A percentile compares a stretch with the other conserved stretches of the same genome.
Conservation (phyloP, 2,797 vertebrate genomes). For the Hirundo rustica region DNA sequence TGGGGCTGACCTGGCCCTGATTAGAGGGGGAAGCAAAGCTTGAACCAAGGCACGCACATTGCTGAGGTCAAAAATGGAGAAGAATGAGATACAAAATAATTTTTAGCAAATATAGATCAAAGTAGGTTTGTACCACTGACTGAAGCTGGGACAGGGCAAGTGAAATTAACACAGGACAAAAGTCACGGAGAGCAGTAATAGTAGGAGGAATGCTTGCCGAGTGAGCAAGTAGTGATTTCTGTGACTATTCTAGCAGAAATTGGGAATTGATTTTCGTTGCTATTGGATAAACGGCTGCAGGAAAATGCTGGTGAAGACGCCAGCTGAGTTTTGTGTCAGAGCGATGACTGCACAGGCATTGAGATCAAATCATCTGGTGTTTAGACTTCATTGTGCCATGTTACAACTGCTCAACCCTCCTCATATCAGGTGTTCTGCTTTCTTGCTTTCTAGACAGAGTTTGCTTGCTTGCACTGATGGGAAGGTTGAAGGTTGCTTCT, state of each 20-base stretch:
- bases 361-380: not conserved
- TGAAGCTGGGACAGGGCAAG: not conserved
- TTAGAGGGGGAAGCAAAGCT: not conserved
- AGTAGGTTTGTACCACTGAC: not conserved
- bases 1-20: not conserved
- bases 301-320: not conserved
- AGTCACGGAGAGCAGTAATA: not conserved
- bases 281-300: not conserved
- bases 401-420: not conserved
- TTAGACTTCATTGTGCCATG: not conserved
- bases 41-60: not conserved
- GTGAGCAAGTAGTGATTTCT: not conserved
- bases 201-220: not conserved
- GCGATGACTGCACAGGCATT: not conserved
- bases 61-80: not conserved
- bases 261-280: not conserved
- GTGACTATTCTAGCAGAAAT: not conserved
- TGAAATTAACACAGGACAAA: not conserved
- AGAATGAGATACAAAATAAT: not conserved
- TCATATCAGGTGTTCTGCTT: not conserved
- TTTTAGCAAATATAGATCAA: not conserved
- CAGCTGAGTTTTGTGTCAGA: not conserved
- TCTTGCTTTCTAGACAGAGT: not conserved
- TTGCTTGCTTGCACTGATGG: not conserved
- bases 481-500: not conserved